phyloP scores from a whole-genome alignment of 2,888 invertebrate species.

The Leucophenga montana region DNA sequence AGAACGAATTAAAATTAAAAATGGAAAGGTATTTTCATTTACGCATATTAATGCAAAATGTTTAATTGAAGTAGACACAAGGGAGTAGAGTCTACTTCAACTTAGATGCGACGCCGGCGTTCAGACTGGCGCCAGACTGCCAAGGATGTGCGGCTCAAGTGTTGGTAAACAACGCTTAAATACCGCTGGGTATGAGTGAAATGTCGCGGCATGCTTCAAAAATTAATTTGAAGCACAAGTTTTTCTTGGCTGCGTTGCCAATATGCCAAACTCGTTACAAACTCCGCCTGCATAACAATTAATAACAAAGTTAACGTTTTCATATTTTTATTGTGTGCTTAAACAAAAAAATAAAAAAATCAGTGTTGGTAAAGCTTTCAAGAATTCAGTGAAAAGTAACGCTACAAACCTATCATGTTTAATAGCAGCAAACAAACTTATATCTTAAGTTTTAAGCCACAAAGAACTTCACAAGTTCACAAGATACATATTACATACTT shows the following conservation, averaged over 20 bases:
- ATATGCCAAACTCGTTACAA: not conserved
- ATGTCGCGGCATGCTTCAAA: not conserved
- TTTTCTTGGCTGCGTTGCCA: not conserved
- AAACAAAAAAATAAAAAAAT: too few species aligned
- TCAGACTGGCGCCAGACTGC: conserved; percentile 6
- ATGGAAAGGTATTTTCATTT: conserved; percentile 43
- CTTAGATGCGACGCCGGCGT: not conserved
- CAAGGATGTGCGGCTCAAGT: conserved; percentile 5
- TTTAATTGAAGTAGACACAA: conserved; percentile 30
- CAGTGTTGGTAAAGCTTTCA: too few species aligned
- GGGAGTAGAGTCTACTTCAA: not conserved
- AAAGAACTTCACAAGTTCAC: too few species aligned
- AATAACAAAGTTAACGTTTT: not conserved
- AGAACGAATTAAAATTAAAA: not conserved
- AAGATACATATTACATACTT: too few species aligned
- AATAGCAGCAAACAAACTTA: too few species aligned
- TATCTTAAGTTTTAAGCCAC: too few species aligned
- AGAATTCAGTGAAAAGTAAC: too few species aligned
- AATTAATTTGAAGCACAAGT: not conserved
- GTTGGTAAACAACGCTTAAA: not conserved
- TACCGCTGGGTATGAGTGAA: too few species aligned
- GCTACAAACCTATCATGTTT: too few species aligned
- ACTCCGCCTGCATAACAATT: not conserved
- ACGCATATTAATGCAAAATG: conserved; percentile 48
- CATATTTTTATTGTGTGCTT: not conserved